A percentile compares a stretch with the other conserved stretches of the same genome.
Conservation (phyloP, 2,888 invertebrate genomes). For the Boloria euphrosyne region DNA sequence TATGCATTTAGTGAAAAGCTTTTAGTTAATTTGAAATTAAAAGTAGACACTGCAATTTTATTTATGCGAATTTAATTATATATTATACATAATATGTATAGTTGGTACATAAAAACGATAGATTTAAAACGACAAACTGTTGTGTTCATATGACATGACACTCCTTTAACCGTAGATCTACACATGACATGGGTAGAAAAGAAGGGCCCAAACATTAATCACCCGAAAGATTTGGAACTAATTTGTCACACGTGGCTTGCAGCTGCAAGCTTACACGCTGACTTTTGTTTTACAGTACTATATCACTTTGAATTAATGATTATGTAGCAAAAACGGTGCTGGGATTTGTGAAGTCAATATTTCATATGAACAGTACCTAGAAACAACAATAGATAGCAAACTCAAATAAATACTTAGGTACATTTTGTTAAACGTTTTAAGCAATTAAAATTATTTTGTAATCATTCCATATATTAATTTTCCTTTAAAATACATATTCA, state of each 20-base stretch:
- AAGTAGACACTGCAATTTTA: too few species aligned
- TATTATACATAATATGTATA: too few species aligned
- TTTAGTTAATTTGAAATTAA: too few species aligned
- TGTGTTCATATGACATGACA: not conserved
- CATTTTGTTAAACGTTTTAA: too few species aligned
- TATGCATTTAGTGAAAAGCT: too few species aligned
- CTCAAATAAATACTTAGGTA: too few species aligned
- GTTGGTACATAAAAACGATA: too few species aligned
- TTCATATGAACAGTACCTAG: not conserved
- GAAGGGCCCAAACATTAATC: constrained; percentile 57
- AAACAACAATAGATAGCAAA: too few species aligned
- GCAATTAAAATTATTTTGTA: too few species aligned
- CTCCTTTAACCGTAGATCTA: constrained; percentile 8
- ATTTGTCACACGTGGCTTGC: constrained; percentile 68
- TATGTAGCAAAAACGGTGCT: not conserved
- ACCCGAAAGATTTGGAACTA: constrained; percentile 56
- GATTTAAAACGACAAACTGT: not conserved
- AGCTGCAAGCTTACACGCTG: constrained; percentile 56
- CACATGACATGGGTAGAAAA: constrained; percentile 24
- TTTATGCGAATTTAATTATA: too few species aligned
- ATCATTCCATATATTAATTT: too few species aligned
- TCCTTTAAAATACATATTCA: too few species aligned
- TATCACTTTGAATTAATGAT: constrained; percentile 5
- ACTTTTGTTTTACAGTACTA: constrained; percentile 9
- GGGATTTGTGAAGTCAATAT: not conserved